Conservation (phyloP, 2,113 vertebrate species). For the Progne subis region DNA sequence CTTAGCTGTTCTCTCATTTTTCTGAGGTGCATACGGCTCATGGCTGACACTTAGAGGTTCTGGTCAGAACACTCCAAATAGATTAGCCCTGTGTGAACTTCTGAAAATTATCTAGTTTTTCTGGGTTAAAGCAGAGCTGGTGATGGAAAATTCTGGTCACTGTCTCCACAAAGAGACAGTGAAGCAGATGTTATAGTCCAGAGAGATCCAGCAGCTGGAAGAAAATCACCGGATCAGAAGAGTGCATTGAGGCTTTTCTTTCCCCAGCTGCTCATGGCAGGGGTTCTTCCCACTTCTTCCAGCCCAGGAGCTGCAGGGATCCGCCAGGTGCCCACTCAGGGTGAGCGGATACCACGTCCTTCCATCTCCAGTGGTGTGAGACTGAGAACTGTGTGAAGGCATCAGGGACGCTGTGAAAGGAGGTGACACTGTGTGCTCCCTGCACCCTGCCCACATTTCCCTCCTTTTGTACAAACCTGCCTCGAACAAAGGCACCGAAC, state of each 20-base stretch:
- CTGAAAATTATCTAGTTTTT: neutral
- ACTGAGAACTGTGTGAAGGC: neutral
- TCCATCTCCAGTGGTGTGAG: neutral
- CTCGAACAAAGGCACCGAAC: constrained; percentile 20
- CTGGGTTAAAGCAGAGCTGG: neutral
- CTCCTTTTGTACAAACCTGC: neutral
- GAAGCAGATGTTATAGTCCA: neutral
- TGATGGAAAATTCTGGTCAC: neutral
- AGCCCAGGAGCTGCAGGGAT: neutral
- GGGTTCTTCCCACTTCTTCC: neutral
- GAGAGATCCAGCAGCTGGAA: neutral
- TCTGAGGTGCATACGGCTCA: neutral
- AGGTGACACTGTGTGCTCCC: neutral
- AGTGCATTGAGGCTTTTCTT: neutral
- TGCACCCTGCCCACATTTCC: neutral
- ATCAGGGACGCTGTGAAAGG: neutral
- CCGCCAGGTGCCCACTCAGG: neutral
- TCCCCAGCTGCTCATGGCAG: fast-evolving
- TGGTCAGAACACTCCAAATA: neutral
- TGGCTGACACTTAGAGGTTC: fast-evolving
- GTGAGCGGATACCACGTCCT: fast-evolving
- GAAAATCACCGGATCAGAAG: neutral
- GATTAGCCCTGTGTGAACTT: neutral
- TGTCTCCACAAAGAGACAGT: neutral
- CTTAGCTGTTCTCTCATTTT: neutral